Evolutionary conservation across 2,797 vertebrate genomes (phyloP).

Genomic region (Megalops cyprinoides): DNA sequence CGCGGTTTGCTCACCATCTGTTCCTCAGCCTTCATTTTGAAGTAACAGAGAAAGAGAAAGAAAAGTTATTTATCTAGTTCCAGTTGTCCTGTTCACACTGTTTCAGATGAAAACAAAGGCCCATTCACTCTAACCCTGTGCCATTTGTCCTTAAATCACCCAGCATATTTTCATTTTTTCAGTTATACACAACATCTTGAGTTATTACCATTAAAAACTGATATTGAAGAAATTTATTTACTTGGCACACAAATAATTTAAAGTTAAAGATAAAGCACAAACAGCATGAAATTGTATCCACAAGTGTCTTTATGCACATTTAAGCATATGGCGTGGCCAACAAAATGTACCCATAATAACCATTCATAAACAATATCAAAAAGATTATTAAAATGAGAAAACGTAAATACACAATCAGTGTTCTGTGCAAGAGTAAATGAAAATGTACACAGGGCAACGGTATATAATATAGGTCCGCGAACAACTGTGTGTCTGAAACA

Average conservation of each 20-base stretch:
- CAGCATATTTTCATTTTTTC: not conserved
- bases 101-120: not conserved
- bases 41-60: constrained; percentile 9
- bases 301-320: not conserved
- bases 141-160: not conserved
- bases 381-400: no score
- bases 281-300: not conserved
- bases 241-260: not conserved
- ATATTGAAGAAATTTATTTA: not conserved
- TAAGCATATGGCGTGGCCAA: not conserved
- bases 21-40: constrained; percentile 14
- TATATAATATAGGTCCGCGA: no score
- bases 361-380: no score
- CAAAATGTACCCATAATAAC: not conserved
- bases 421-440: no score
- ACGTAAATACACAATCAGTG: no score
- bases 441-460: no score
- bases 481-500: no score
- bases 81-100: constrained; percentile 14
- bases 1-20: constrained; percentile 30
- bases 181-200: not conserved
- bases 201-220: not conserved
- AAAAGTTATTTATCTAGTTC: not conserved
- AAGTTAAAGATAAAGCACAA: not conserved
- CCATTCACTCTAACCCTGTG: not conserved